Conservation (phyloP, 2,113 vertebrate species). For the Oncorhynchus clarkii region DNA sequence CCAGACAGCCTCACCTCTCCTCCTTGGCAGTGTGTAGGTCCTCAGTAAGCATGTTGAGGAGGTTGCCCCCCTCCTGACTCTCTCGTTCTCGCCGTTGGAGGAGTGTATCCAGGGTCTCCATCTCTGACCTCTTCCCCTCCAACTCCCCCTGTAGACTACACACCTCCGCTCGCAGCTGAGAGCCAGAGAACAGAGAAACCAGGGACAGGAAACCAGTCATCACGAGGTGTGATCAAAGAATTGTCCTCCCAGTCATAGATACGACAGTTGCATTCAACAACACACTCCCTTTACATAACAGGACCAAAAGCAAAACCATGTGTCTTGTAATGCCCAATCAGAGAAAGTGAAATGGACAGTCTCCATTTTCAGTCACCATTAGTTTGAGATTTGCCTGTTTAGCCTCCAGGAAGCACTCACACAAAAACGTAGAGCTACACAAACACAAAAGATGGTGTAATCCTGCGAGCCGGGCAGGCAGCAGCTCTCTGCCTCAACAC, state of each 20-base stretch:
- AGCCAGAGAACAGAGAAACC: neutral
- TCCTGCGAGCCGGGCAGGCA: neutral
- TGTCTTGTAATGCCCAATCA: conserved; percentile 4
- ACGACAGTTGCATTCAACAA: neutral
- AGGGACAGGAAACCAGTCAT: conserved; percentile 24
- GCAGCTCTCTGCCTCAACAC: neutral
- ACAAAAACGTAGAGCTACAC: neutral
- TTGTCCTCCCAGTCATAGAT: neutral
- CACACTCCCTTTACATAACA: conserved; percentile 5
- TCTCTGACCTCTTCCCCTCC: conserved; percentile 72
- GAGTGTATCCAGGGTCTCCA: conserved; percentile 79
- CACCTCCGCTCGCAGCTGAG: conserved; percentile 70
- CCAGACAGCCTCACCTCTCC: conserved; percentile 73
- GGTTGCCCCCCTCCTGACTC: conserved; percentile 80
- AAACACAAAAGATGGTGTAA: neutral
- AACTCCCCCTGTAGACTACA: conserved; percentile 74
- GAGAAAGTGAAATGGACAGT: neutral
- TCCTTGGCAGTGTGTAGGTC: conserved; percentile 75
- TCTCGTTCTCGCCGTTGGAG: conserved; percentile 79
- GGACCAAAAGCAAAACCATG: conserved; percentile 22
- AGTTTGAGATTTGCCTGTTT: too few relatives aligned
- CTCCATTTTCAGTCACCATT: neutral
- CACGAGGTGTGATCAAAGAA: neutral
- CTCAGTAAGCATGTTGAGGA: conserved; percentile 81
- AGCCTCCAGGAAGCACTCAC: neutral